Evolutionary conservation across 1,140 invertebrate genomes (phyloP).

Genomic region (Spodoptera frugiperda): DNA sequence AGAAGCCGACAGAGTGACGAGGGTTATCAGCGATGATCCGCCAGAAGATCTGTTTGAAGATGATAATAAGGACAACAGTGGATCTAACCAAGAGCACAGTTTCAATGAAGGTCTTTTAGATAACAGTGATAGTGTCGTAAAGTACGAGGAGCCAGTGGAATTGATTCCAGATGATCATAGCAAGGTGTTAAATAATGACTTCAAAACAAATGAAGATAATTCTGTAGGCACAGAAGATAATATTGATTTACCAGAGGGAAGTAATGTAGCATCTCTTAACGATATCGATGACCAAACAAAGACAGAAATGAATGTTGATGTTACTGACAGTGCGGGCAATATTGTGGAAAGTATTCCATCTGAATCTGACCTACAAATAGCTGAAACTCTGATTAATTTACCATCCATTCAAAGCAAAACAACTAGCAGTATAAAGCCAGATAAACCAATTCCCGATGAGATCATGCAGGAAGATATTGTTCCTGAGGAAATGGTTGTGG

Average conservation of each 20-base stretch:
- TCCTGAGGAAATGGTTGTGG: slow-evolving; percentile 37
- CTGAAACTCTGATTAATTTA: slow-evolving; percentile 81
- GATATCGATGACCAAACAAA: slow-evolving; percentile 9
- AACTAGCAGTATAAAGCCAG: slow-evolving; percentile 49
- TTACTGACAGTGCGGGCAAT: slow-evolving; percentile 19
- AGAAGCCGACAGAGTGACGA: slow-evolving; percentile 80
- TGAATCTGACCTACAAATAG: slow-evolving; percentile 83
- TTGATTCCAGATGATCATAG: slow-evolving; percentile 14
- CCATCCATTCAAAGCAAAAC: slow-evolving; percentile 74
- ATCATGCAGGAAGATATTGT: slow-evolving; percentile 45
- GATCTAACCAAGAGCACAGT: slow-evolving; percentile 45
- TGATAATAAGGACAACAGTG: slow-evolving; percentile 67
- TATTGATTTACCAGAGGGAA: background rate
- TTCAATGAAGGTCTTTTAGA: slow-evolving; percentile 52
- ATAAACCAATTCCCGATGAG: slow-evolving; percentile 27
- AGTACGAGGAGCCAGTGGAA: slow-evolving; percentile 38
- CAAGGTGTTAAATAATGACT: slow-evolving; percentile 18
- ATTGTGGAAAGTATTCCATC: slow-evolving; percentile 65
- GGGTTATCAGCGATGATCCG: slow-evolving; percentile 76
- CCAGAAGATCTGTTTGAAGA: slow-evolving; percentile 83
- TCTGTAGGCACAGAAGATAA: slow-evolving; percentile 16
- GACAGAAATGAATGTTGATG: background rate
- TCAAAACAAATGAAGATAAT: slow-evolving; percentile 34
- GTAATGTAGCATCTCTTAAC: slow-evolving; percentile 1
- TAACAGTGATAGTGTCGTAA: slow-evolving; percentile 37